Evolutionary conservation across 2,113 vertebrate genomes (phyloP).

Genomic region (Chinchilla lanigera): DNA sequence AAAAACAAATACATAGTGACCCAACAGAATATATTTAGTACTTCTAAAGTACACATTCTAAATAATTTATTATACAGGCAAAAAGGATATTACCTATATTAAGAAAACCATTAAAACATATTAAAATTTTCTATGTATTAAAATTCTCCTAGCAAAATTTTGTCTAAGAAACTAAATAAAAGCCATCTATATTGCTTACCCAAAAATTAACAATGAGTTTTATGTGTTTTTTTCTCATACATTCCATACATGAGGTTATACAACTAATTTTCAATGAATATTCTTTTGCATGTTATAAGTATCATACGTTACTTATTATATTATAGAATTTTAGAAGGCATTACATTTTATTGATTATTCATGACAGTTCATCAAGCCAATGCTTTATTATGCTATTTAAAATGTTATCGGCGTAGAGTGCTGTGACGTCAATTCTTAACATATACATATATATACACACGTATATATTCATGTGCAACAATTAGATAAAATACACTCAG

Average conservation of each 20-base stretch:
- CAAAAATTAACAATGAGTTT: background rate
- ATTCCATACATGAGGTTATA: background rate
- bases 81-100: fast-evolving
- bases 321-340: background rate
- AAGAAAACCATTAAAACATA: no score
- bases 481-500: background rate
- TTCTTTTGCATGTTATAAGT: background rate
- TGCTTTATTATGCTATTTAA: fast-evolving
- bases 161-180: background rate
- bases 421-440: background rate
- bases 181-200: background rate
- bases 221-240: background rate
- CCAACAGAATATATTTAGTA: fast-evolving
- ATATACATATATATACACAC: background rate
- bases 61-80: background rate
- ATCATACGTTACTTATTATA: background rate
- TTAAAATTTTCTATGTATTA: background rate
- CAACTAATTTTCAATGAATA: background rate
- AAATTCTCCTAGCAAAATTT: background rate
- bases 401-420: background rate
- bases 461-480: fast-evolving
- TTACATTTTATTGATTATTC: background rate
- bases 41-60: no score
- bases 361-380: background rate
- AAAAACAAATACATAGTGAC: fast-evolving